Evolutionary conservation across 2,797 vertebrate genomes (phyloP), one percentile per base, ranked within the genome.

Genomic region (Enteromius anoplus): DNA sequence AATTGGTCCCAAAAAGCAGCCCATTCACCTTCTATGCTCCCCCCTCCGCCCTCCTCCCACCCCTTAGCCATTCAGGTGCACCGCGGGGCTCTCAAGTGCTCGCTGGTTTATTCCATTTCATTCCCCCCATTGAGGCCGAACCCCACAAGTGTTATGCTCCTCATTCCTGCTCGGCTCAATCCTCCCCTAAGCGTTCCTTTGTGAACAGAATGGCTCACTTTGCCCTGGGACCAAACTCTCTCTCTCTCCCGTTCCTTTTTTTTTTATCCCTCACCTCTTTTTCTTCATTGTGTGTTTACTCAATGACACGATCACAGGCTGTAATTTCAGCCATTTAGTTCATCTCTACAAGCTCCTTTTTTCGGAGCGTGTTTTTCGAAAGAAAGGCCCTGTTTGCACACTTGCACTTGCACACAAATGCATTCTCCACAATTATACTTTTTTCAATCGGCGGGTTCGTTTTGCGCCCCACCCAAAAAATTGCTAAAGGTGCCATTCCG

Each of bases 1-100:
- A 99, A 99, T 99, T 99, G 97, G 98, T 97, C 97, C 97, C 97
- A 97, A 99, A 99, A 99, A 97, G 97, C 97, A 97, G 96, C 96
- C 98, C 96, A 98, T 99, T 99, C 97, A 99, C 97, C 97, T 97
- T 96, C 96, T 92, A 92, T 94, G 94, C 96, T 96, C 51, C 97
- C 96, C 96, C 96, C 96, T 68, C 82, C 80, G 81, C 82, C 86
- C 84, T 92, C 93, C 93, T 90, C 87, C 91, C 92, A 72, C 91
- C 92, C 92, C 92, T 70, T 73, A 89, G 89, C 97, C 96, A 99
- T 99, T 99, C 97, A 99, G 96, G 96, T 96, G 95, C 97, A 96
- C 92, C 92, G 96, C 96, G 94, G 96, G 97, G 93, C 95, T 96
- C 97, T 99, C 96, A 97, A 99, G 98, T 98, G 96, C 97, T 97